Evolutionary conservation across 1,140 invertebrate genomes (phyloP).

Genomic region (Ridgeia piscesae): DNA sequence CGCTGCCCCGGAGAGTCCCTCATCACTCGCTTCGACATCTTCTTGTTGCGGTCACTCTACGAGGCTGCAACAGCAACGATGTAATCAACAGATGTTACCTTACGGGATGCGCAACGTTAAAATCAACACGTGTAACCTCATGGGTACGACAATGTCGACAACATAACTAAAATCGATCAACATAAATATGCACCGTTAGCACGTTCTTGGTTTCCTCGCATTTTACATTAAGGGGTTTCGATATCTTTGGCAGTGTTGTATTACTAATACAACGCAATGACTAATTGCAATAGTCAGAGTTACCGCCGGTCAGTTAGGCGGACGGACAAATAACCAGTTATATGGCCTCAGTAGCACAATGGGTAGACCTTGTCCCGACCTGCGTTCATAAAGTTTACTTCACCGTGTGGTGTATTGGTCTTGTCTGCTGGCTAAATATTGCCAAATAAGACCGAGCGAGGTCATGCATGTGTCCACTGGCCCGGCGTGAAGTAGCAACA

Average conservation of each 20-base stretch:
- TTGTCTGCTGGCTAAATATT: neutral
- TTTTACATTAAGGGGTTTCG: too few species aligned
- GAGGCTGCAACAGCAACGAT: neutral
- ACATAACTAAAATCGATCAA: neutral
- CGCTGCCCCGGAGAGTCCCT: neutral
- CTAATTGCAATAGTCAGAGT: neutral
- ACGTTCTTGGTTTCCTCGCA: too few species aligned
- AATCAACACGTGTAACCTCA: neutral
- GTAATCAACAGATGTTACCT: neutral
- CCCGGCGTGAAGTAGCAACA: too few species aligned
- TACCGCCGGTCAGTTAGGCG: neutral
- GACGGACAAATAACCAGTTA: neutral
- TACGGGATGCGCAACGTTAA: neutral
- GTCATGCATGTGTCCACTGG: too few species aligned
- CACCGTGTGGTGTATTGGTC: neutral
- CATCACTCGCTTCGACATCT: neutral
- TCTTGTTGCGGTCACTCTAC: neutral
- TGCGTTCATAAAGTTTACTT: neutral
- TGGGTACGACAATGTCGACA: neutral
- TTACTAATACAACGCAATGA: too few species aligned
- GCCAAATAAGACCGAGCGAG: too few species aligned
- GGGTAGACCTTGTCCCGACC: neutral
- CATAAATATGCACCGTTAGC: neutral
- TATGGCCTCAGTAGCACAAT: neutral
- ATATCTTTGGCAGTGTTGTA: too few species aligned